Evolutionary conservation across 2,797 vertebrate genomes (phyloP).

Genomic region (Gymnodraco acuticeps): DNA sequence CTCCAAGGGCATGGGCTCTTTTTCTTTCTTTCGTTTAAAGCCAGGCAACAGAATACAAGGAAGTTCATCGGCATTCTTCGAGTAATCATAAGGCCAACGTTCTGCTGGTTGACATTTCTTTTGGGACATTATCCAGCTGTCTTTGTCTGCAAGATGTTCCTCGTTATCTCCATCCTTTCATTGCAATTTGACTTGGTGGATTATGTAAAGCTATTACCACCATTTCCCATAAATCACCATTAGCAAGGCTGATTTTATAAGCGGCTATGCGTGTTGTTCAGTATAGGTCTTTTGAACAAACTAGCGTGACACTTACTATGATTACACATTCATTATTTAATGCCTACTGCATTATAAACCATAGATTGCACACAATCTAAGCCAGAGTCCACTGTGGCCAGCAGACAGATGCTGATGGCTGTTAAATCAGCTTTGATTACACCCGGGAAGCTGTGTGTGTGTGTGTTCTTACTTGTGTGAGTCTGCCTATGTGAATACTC

Average conservation of each 20-base stretch:
- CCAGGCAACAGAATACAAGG: slow-evolving; percentile 8
- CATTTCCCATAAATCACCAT: slow-evolving; percentile 33
- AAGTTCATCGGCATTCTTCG: slow-evolving; percentile 20
- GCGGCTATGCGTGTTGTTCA: slow-evolving; percentile 26
- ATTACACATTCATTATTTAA: slow-evolving; percentile 51
- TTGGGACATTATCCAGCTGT: slow-evolving; percentile 15
- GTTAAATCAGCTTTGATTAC: slow-evolving; percentile 67
- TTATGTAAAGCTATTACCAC: slow-evolving; percentile 28
- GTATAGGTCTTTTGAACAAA: slow-evolving; percentile 30
- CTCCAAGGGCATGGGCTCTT: slow-evolving; percentile 17
- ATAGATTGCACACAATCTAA: slow-evolving; percentile 65
- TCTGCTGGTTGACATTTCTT: slow-evolving; percentile 34
- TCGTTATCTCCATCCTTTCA: background rate
- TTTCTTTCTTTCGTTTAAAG: slow-evolving; percentile 9
- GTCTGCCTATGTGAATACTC: slow-evolving; percentile 17
- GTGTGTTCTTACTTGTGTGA: background rate
- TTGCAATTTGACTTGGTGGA: slow-evolving; percentile 6
- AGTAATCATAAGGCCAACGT: background rate
- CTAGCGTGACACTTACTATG: slow-evolving; percentile 49
- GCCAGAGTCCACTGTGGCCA: slow-evolving; percentile 50
- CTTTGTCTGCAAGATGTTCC: slow-evolving; percentile 1
- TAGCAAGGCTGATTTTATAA: slow-evolving; percentile 38
- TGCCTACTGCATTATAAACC: slow-evolving; percentile 58
- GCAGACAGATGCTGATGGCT: slow-evolving; percentile 68
- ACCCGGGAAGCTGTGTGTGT: slow-evolving; percentile 33